A percentile compares a stretch with the other conserved stretches of the same genome.
Evolutionary conservation across 2,113 vertebrate genomes (phyloP).

Genomic region (Enhydra lutris): DNA sequence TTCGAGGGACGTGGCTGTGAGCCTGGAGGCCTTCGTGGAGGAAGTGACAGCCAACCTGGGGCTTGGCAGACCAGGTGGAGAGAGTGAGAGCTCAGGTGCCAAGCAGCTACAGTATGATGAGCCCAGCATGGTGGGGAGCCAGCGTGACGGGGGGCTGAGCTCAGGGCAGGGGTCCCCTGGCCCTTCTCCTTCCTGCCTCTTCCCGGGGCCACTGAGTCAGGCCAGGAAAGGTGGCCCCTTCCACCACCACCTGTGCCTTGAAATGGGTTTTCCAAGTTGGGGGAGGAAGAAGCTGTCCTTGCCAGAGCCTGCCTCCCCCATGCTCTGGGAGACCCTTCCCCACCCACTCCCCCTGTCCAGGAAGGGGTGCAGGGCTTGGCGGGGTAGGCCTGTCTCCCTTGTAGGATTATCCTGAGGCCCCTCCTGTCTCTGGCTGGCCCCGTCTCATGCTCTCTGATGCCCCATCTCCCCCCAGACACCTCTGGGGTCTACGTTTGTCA

Average conservation of each 20-base stretch:
- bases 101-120: neutral
- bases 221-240: neutral
- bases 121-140: too few relatives aligned
- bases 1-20: neutral
- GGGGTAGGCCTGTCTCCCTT: neutral
- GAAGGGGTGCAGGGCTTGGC: neutral
- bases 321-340: neutral
- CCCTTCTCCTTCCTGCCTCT: neutral
- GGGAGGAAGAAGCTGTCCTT: neutral
- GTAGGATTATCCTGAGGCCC: neutral
- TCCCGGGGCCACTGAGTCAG: neutral
- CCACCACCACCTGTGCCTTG: too few relatives aligned
- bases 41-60: neutral
- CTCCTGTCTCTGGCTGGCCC: accelerated
- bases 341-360: neutral
- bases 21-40: slow-evolving; percentile 28
- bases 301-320: neutral
- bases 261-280: neutral
- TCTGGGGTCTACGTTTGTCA: neutral
- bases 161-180: neutral
- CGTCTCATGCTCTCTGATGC: neutral
- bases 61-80: too few relatives aligned
- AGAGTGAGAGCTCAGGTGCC: neutral
- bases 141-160: neutral
- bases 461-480: neutral